Evolutionary conservation across 2,888 invertebrate genomes (phyloP).

Genomic region (Xestia sexstrigata): DNA sequence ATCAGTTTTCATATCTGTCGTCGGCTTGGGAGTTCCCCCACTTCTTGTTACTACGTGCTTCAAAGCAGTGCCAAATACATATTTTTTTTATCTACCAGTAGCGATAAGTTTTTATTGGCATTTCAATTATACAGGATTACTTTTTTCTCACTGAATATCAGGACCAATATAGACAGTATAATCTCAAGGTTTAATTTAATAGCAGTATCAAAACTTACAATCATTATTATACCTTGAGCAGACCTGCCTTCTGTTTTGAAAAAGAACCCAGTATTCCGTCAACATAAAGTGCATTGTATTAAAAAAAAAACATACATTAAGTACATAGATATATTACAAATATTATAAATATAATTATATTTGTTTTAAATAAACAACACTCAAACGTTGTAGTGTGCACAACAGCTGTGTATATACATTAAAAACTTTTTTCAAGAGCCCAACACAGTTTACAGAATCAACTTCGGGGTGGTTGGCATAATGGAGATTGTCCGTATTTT

Average conservation of each 20-base stretch:
- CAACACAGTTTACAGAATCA: background rate
- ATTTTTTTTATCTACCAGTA: background rate
- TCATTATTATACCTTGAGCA: background rate
- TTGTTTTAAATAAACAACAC: background rate
- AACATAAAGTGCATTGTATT: constrained; percentile 9
- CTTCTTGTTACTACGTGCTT: constrained; percentile 42
- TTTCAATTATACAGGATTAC: background rate
- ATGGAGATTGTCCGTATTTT: too few species aligned
- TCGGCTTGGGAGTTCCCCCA: constrained; percentile 15
- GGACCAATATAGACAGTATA: too few species aligned
- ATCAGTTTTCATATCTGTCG: constrained; percentile 37
- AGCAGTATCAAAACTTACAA: background rate
- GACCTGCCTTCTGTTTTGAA: background rate
- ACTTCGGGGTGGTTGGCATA: background rate
- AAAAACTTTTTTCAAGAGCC: background rate
- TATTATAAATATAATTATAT: constrained; percentile 4
- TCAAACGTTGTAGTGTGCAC: background rate
- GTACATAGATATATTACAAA: background rate
- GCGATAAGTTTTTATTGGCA: background rate
- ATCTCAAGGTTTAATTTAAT: background rate
- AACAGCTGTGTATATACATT: background rate
- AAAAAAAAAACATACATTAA: constrained; percentile 1
- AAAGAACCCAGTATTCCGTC: background rate
- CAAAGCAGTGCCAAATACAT: constrained; percentile 49
- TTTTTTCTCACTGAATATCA: background rate